Evolutionary conservation across 2,888 invertebrate genomes (phyloP).

Genomic region (Eumerus sabulonum): DNA sequence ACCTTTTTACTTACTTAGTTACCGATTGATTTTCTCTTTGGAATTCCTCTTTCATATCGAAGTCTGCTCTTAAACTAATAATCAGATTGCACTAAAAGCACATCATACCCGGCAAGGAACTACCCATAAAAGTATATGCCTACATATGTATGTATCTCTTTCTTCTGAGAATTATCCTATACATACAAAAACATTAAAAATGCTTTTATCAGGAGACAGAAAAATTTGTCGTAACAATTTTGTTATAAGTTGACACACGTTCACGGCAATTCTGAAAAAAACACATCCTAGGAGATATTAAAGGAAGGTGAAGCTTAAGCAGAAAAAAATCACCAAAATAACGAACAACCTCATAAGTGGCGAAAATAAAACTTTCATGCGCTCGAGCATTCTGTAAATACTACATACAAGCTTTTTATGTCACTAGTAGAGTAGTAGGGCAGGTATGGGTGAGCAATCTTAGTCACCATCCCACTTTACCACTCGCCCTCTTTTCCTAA

Average conservation of each 20-base stretch:
- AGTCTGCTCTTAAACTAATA: too few relatives aligned
- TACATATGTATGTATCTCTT: too few relatives aligned
- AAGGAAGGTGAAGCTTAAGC: neutral
- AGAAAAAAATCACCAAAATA: slow-evolving; percentile 37
- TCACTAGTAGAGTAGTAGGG: slow-evolving; percentile 23
- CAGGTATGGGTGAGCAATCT: neutral
- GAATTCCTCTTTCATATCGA: too few relatives aligned
- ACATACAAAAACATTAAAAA: slow-evolving; percentile 26
- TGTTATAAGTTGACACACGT: slow-evolving; percentile 21
- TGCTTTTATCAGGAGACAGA: slow-evolving; percentile 4
- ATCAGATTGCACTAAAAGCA: too few relatives aligned
- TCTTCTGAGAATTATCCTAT: too few relatives aligned
- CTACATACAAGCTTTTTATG: slow-evolving; percentile 34
- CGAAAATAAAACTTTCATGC: slow-evolving; percentile 62
- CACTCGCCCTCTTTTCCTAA: slow-evolving; percentile 11
- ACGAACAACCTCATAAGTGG: slow-evolving; percentile 55
- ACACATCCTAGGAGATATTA: slow-evolving; percentile 2
- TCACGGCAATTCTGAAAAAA: slow-evolving; percentile 17
- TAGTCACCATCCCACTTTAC: slow-evolving; percentile 15
- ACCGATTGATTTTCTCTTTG: too few relatives aligned
- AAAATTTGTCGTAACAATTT: slow-evolving; percentile 35
- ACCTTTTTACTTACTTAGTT: too few relatives aligned
- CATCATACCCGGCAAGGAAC: too few relatives aligned
- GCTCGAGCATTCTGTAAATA: slow-evolving; percentile 57
- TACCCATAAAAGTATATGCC: too few relatives aligned